These are phyloP conservation scores for Cochlearius cochlearius DNA, from an alignment of 2,113 vertebrate genomes.

Conservation along the genomic window DNA sequence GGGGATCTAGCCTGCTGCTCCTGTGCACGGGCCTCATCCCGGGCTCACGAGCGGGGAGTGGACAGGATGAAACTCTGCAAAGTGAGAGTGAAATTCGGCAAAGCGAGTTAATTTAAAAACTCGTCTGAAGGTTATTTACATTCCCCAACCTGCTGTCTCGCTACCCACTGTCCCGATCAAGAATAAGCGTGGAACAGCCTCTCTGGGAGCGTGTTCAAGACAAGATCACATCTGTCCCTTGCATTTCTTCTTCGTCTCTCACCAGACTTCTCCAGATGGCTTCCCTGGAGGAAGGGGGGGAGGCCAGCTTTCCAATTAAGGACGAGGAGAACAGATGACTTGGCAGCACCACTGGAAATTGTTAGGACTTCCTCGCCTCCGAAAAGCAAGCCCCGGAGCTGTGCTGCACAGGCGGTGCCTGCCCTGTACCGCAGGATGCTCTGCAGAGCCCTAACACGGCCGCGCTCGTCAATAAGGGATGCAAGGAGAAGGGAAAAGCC, in stretches of 20 bases:
- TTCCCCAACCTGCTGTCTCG: background rate
- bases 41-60: accelerated
- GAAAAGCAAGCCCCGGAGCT: background rate
- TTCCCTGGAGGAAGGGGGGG: background rate
- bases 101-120: background rate
- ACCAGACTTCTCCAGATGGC: background rate
- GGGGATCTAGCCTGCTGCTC: background rate
- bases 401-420: accelerated
- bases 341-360: background rate
- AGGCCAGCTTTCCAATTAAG: background rate
- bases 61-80: too few species aligned
- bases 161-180: background rate
- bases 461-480: background rate
- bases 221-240: background rate
- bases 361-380: background rate
- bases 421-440: background rate
- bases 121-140: background rate
- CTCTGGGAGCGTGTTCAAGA: background rate
- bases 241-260: background rate
- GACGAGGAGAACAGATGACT: background rate
- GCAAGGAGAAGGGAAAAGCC: background rate
- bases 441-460: accelerated
- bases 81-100: background rate
- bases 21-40: accelerated
- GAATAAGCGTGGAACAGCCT: background rate